Evolutionary conservation across 2,888 invertebrate species (phyloP).

Genomic region (Biston betularia): DNA sequence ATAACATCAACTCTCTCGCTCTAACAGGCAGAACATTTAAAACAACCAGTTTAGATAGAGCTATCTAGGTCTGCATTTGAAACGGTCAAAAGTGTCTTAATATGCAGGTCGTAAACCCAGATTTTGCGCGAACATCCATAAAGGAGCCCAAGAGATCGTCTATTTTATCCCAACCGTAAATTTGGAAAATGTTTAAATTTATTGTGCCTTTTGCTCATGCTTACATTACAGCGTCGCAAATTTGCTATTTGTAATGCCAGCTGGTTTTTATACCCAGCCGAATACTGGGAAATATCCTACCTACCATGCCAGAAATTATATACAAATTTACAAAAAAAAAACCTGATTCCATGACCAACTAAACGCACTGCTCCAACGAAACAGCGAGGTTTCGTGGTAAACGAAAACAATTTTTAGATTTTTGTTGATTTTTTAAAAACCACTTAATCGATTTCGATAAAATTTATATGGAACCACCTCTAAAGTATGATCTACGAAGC

Average conservation of each 20-base stretch:
- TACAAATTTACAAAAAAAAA: too few species aligned
- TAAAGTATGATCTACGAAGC: too few species aligned
- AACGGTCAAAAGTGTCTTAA: not conserved
- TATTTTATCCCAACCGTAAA: not conserved
- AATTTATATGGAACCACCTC: too few species aligned
- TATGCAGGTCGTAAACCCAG: conserved; percentile 16
- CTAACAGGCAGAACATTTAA: conserved; percentile 27
- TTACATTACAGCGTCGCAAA: not conserved
- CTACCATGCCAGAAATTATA: too few species aligned
- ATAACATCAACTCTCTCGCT: conserved; percentile 32
- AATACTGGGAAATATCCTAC: too few species aligned
- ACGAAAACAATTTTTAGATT: too few species aligned
- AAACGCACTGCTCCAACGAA: too few species aligned
- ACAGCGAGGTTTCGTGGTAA: too few species aligned
- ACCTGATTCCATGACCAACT: too few species aligned
- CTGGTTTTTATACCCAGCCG: not conserved
- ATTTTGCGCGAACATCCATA: conserved; percentile 29
- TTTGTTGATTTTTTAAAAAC: too few species aligned
- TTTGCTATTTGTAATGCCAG: not conserved
- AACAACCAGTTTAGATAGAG: conserved; percentile 40
- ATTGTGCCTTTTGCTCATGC: not conserved
- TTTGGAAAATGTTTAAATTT: not conserved
- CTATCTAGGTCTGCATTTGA: conserved; percentile 11
- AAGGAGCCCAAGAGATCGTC: conserved; percentile 7
- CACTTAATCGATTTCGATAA: too few species aligned